Base-by-base conservation (phyloP, 2,888 invertebrate genomes). In the Fabriciana adippe region DNA sequence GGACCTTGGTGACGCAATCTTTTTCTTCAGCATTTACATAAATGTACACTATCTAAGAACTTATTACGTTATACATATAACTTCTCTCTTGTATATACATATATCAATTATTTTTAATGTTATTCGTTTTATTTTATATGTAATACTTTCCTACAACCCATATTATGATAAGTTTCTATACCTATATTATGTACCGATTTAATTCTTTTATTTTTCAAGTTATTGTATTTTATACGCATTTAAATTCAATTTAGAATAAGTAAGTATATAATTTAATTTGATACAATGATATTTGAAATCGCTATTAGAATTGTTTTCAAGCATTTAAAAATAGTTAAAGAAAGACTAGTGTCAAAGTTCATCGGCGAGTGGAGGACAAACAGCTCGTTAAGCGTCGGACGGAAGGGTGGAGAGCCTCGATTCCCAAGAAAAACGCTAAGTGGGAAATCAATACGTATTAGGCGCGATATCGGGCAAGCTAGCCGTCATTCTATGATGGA, bases 371-470 rank as follows among this genome's bases (percentile, higher is more conserved):
- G 85, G 87, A 90, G 89, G 89, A 92, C 92, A 92, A 92, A 92
- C 91, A 91, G 87, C 91, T 92, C 92, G 92, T 92, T 92, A 92
- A 85, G 82, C 81, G 82, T 80, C 79, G 80, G 81, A 84, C 88
- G 90, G 90, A 92, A 91, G 92, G 92, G 92, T 90, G 92, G 90
- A 90, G 88, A 88, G 85, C 84, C 82, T 80, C 85, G 86, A 86
- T 87, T 89, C 87, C 85, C 89, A 91, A 92, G 90, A 91, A 92
- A 91, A 91, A 87, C 89, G 90, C 88, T 92, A 92, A 92, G 92
- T 92, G 90, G 91, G 89, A 90, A 92, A 92, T 92, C 92, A 92
- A 92, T 92, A 92, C 89, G 88, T 91, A 92, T 92, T 92, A 92
- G 90, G 90, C 89, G 90, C 85, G 90, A 90, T 91, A 92, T 92